Base-by-base conservation (phyloP, 2,113 vertebrate species). In the Oncorhynchus mykiss region DNA sequence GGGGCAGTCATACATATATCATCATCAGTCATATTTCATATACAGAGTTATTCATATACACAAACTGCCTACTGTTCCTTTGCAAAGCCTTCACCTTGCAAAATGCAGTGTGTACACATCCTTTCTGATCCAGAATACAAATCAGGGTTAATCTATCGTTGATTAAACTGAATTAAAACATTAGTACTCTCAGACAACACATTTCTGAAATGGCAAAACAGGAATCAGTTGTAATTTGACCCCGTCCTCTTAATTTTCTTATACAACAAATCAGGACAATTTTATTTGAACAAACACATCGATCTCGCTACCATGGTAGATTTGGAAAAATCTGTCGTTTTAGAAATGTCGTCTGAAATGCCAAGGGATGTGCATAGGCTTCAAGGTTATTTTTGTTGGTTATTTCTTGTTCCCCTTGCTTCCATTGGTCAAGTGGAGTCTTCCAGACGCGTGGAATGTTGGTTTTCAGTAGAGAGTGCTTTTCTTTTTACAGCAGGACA, bases 301-400 rank as follows among this genome's bases (percentile, higher is more conserved):
- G 96, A 14, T 45, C 39, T 45, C 39, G 39, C 39, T 95, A 96
- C 51, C 94, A 95, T 93, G 94, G 92, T 95, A 91, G 92, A 95
- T 80, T 24, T 45, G 54, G 95, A 97, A 93, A 97, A 97, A 98
- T 94, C 93, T 11, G 9, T 45, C 92, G 92, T 84, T 94, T 95
- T 94, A 96, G 93, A 98, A 97, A 97, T 92, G 95, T 95, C 94
- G 78, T 94, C 94, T 93, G 86, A 95, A 95, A 96, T 96, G 95
- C 95, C 59, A 94, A 95, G 93, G 95, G 95, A 97, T 96, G 96
- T 97, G 96, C 96, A 96, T 96, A 96, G 96, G 96, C 95, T 95
- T 96, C 95, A 91, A 93, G 90, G 92, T 93, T 91, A 78, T 93
- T 93, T 92, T 93, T 92, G 91, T 92, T 92, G 92, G 93, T 93